Base-by-base conservation (phyloP, 2,113 vertebrate genomes). In the Cathartes aura region DNA sequence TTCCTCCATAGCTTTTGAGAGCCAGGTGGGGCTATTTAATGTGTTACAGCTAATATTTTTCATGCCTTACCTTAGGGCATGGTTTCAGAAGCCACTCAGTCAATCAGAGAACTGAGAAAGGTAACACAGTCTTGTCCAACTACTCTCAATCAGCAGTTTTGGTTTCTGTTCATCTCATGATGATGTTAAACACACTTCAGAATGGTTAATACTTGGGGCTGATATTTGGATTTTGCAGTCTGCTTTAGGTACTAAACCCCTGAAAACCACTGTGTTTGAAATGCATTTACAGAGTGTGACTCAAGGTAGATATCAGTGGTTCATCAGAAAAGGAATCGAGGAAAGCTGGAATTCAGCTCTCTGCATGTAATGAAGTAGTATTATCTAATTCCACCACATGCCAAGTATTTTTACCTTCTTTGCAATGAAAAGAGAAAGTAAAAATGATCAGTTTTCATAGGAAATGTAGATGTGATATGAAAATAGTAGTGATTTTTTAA, bases 61-160 rank as follows among this genome's bases (percentile, higher is more conserved):
- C 4, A 6, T 76, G 15, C 6, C 4, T 73, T 73, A 19, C 8
- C 2, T 45, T 64, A 60, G 48, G 11, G 5, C 6, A 50, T 8
- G 29, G 20, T 30, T 73, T 80, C 27, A 66, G n/a, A 79, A 91
- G 27, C 5, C 30, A 23, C 36, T 40, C 27, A 42, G 16, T 53
- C 56, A 60, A 24, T 21, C 18, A 59, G 11, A 63, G 17, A 59
- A 71, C 15, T 45, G 22, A 9, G 32, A 27, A 63, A 19, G 17
- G 11, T 19, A 80, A 56, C 4, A 62, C 27, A 76, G 15, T 56
- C 87, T 73, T 72, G 15, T 43, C 36, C 63, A 83, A 58, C 12
- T 34, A 22, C 4, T 48, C 32, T 64, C 0, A 0, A 34, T 42
- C 43, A 55, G 15, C 4, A 32, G 5, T 4, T 48, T 75, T 62